A percentile compares a stretch with the other conserved stretches of the same genome.
Conservation (phyloP, 2,797 vertebrate genomes). For the Pipistrellus nathusii region DNA sequence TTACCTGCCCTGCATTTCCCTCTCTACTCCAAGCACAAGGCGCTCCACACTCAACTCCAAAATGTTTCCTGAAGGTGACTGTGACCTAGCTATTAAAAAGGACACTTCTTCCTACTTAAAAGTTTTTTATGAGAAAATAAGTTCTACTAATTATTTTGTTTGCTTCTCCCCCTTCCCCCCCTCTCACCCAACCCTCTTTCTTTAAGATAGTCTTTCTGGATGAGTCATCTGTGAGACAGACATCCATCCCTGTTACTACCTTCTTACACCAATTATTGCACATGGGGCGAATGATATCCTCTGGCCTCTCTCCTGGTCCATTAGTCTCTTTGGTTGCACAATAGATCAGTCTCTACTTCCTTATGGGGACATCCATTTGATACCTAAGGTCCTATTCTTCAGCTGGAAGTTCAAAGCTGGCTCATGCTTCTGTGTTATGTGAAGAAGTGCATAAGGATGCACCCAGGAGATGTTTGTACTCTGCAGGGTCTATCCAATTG, state of each 20-base stretch:
- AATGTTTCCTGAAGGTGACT: neutral
- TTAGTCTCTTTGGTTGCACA: neutral
- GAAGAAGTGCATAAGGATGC: conserved; percentile 7
- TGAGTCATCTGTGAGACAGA: neutral
- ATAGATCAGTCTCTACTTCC: neutral
- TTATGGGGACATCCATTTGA: neutral
- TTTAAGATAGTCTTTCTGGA: conserved; percentile 5
- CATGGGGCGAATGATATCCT: neutral
- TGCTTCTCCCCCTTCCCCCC: too few relatives aligned
- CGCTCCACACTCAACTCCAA: neutral
- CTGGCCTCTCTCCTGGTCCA: neutral
- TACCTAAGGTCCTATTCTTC: neutral
- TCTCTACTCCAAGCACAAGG: neutral
- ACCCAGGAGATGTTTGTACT: neutral
- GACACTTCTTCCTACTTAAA: neutral
- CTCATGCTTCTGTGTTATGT: neutral
- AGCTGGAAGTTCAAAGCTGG: conserved; percentile 44
- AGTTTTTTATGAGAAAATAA: conserved; percentile 12
- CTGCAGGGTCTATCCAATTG: neutral
- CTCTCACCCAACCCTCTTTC: neutral
- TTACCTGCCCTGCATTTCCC: neutral
- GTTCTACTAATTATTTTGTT: neutral
- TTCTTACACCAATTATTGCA: neutral
- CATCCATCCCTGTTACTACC: neutral
- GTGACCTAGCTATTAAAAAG: conserved; percentile 14